Conservation (phyloP, 2,113 vertebrate genomes). For the Rhombomys opimus region DNA sequence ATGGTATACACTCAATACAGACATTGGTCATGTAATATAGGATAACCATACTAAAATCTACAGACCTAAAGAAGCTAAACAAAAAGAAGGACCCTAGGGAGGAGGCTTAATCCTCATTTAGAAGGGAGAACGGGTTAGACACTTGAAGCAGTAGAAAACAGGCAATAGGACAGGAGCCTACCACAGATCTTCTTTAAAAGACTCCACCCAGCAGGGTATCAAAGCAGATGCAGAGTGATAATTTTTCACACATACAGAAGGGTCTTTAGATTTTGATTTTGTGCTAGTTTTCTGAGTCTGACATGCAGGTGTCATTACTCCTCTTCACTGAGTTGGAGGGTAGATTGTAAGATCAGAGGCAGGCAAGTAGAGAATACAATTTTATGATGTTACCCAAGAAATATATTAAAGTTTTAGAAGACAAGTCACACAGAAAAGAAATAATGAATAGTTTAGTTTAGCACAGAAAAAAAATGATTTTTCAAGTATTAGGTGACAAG, state of each 20-base stretch:
- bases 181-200: no score
- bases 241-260: not conserved
- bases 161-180: no score
- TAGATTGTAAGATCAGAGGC: not conserved
- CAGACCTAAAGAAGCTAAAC: no score
- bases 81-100: no score
- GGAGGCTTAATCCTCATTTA: no score
- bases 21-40: no score
- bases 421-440: slow-evolving; percentile 17
- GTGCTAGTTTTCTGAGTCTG: slow-evolving; percentile 8
- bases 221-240: no score
- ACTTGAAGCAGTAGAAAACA: no score
- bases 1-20: no score
- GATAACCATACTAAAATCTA: no score
- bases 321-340: slow-evolving; percentile 5
- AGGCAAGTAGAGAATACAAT: not conserved
- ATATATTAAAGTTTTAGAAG: slow-evolving; percentile 43
- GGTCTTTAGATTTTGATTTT: slow-evolving; percentile 15
- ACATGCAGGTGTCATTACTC: not conserved
- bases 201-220: no score
- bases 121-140: no score
- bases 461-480: slow-evolving; percentile 14
- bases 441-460: slow-evolving; percentile 7
- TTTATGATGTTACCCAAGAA: slow-evolving; percentile 43
- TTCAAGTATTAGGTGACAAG: not conserved